Evolutionary conservation across 30 jellyfish, hydroid and myxozoan genomes (phyloP).

Genomic region (Aurelia sp.): DNA sequence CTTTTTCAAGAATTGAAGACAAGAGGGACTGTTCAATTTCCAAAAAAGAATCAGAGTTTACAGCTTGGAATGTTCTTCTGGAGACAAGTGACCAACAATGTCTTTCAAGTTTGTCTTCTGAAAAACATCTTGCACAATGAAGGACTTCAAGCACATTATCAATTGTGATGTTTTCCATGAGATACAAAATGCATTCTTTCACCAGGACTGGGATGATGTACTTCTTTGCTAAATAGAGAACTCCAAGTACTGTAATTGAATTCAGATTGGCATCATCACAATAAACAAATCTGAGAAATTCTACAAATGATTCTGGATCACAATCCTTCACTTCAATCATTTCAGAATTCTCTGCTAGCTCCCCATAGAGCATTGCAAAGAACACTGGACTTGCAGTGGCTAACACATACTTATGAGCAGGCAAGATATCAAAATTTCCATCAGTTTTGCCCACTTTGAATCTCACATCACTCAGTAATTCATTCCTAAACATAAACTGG

Average conservation of each 20-base stretch:
- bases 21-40: slow-evolving; percentile 76
- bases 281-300: slow-evolving; percentile 85
- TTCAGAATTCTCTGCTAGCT: slow-evolving; percentile 62
- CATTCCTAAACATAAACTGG: slow-evolving; percentile 84
- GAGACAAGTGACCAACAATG: slow-evolving; percentile 97
- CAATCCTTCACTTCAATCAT: slow-evolving; percentile 79
- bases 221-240: slow-evolving; percentile 88
- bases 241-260: slow-evolving; percentile 76
- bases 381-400: slow-evolving; percentile 99
- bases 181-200: slow-evolving; percentile 78
- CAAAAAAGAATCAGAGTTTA: slow-evolving; percentile 77
- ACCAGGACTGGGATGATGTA: slow-evolving; percentile 91
- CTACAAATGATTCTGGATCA: slow-evolving; percentile 94
- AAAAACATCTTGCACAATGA: slow-evolving; percentile 88
- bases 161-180: slow-evolving; percentile 85
- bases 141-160: slow-evolving; percentile 92
- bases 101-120: slow-evolving; percentile 89
- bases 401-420: slow-evolving; percentile 92
- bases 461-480: slow-evolving; percentile 85
- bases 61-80: slow-evolving; percentile 67
- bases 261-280: slow-evolving; percentile 84
- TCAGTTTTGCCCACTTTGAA: slow-evolving; percentile 79
- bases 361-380: slow-evolving; percentile 96
- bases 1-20: slow-evolving; percentile 53
- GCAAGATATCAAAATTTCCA: slow-evolving; percentile 38